Evolutionary conservation across 37 sponge, comb jelly and placozoan genomes (phyloP).

Genomic region (Lycopodina hypogea): DNA sequence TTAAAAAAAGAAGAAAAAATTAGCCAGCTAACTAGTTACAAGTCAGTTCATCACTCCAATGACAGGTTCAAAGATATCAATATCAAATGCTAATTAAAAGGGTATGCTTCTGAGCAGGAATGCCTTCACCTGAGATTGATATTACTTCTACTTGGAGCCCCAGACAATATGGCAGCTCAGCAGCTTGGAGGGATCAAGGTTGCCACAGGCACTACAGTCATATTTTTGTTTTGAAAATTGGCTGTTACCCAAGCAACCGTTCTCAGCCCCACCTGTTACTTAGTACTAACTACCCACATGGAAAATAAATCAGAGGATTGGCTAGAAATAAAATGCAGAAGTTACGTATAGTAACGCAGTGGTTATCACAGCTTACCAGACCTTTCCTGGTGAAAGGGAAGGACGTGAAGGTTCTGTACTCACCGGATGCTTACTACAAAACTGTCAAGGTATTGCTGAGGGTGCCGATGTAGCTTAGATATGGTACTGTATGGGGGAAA

Average conservation of each 20-base stretch:
- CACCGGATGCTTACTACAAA: slow-evolving; percentile 60
- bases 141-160: slow-evolving; percentile 23
- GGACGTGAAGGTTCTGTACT: slow-evolving; percentile 52
- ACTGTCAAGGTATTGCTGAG: slow-evolving; percentile 47
- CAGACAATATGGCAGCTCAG: too few relatives aligned
- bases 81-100: slow-evolving; percentile 1
- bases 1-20: too few relatives aligned
- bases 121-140: too few relatives aligned
- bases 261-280: too few relatives aligned
- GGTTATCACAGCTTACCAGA: slow-evolving; percentile 48
- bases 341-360: slow-evolving; percentile 15
- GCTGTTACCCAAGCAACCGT: slow-evolving; percentile 11
- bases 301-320: slow-evolving; percentile 3
- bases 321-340: too few relatives aligned
- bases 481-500: too few relatives aligned
- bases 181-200: too few relatives aligned
- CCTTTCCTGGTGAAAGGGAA: slow-evolving; percentile 56
- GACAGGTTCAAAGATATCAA: too few relatives aligned
- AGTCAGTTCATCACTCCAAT: not conserved
- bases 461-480: not conserved
- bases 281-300: not conserved
- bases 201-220: not conserved
- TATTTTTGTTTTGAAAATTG: not conserved
- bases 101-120: slow-evolving; percentile 3
- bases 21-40: not conserved